Evolutionary conservation across 2,797 vertebrate genomes (phyloP).

Genomic region (Allobates femoralis): DNA sequence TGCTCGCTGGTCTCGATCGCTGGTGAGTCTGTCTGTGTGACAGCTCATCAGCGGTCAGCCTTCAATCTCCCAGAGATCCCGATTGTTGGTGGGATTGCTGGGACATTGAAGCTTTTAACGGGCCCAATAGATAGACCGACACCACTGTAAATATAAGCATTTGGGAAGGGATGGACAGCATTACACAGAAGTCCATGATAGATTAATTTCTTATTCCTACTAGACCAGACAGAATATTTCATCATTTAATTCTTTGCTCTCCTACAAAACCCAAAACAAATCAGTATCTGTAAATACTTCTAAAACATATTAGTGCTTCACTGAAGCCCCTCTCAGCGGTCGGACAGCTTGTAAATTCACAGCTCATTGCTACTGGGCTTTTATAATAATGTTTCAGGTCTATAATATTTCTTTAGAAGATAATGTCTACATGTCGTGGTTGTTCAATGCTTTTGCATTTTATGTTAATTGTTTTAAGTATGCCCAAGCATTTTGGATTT

Average conservation of each 20-base stretch:
- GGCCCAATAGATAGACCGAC: background rate
- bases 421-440: background rate
- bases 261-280: conserved; percentile 24
- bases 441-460: conserved; percentile 20
- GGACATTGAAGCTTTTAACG: too few species aligned
- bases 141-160: background rate
- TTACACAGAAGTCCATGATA: background rate
- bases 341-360: conserved; percentile 18
- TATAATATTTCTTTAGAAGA: conserved; percentile 1
- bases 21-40: too few species aligned
- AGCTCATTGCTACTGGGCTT: conserved; percentile 9
- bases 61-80: too few species aligned
- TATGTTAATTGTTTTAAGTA: background rate
- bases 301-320: conserved; percentile 28
- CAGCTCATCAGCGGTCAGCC: too few species aligned
- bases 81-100: too few species aligned
- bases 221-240: background rate
- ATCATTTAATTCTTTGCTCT: conserved; percentile 9
- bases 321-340: background rate
- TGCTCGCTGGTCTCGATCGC: too few species aligned
- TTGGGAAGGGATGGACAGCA: background rate
- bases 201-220: conserved; percentile 13
- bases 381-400: conserved; percentile 14
- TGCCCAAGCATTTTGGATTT: background rate
- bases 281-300: conserved; percentile 20